A percentile compares a stretch with the other conserved stretches of the same genome.
These are phyloP conservation scores for Drosophila limbata DNA, from an alignment of 2,888 invertebrate genomes.

Conservation along the genomic window DNA sequence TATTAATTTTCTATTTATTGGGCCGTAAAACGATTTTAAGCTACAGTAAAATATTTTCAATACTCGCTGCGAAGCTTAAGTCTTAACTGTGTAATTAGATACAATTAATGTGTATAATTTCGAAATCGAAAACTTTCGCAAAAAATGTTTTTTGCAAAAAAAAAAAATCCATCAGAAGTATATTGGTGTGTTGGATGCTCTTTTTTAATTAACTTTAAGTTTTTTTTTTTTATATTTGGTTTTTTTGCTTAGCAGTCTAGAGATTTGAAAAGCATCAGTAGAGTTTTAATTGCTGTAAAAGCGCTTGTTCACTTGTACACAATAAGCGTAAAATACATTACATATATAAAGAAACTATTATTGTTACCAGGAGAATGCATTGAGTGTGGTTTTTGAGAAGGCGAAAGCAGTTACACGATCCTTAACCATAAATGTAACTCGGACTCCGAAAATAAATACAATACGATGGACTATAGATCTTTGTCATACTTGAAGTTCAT, in stretches of 20 bases:
- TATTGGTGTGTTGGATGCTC: slow-evolving; percentile 54
- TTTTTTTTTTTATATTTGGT: slow-evolving; percentile 45
- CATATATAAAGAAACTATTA: slow-evolving; percentile 81
- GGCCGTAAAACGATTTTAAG: slow-evolving; percentile 67
- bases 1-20: slow-evolving; percentile 31
- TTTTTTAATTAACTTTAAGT: slow-evolving; percentile 30
- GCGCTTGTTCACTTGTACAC: slow-evolving; percentile 55
- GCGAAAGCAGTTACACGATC: slow-evolving; percentile 46
- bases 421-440: slow-evolving; percentile 18
- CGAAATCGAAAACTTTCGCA: slow-evolving; percentile 55
- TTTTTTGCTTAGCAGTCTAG: slow-evolving; percentile 77
- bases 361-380: slow-evolving; percentile 81
- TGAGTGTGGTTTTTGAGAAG: slow-evolving; percentile 58
- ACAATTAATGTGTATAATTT: slow-evolving; percentile 71
- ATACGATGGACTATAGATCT: too few species aligned
- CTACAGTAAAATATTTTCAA: slow-evolving; percentile 80
- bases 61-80: slow-evolving; percentile 72
- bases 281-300: slow-evolving; percentile 67
- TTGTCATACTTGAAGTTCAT: too few species aligned
- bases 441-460: slow-evolving; percentile 6
- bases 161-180: slow-evolving; percentile 77
- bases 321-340: slow-evolving; percentile 59
- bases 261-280: slow-evolving; percentile 78
- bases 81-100: slow-evolving; percentile 70
- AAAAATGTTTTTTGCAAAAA: slow-evolving; percentile 59